Evolutionary conservation across 2,888 invertebrate species (phyloP).

Genomic region (Ectemnius continuus): DNA sequence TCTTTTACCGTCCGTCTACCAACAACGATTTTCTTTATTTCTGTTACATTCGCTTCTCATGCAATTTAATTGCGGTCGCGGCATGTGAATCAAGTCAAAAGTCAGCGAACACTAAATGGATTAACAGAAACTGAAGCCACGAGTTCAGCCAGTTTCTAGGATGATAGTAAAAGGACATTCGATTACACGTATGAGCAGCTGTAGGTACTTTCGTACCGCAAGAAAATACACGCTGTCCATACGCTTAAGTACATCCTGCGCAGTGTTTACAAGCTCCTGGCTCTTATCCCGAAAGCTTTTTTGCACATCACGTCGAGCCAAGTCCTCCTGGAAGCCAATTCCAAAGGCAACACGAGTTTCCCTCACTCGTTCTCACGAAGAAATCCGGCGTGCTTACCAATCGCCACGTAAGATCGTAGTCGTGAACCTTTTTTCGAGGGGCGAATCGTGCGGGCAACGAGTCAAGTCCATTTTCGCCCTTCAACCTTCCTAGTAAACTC

Average conservation of each 20-base stretch:
- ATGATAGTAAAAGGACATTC: too few relatives aligned
- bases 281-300: slow-evolving; percentile 28
- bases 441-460: slow-evolving; percentile 50
- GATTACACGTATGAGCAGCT: too few relatives aligned
- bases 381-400: slow-evolving; percentile 37
- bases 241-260: slow-evolving; percentile 11
- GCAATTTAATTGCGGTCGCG: too few relatives aligned
- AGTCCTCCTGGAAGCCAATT: slow-evolving; percentile 36
- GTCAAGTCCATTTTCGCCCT: slow-evolving; percentile 50
- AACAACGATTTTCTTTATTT: too few relatives aligned
- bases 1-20: too few relatives aligned
- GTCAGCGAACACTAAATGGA: background rate
- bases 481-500: slow-evolving; percentile 37
- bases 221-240: background rate
- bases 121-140: background rate
- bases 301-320: slow-evolving; percentile 21
- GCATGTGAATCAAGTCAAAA: too few relatives aligned
- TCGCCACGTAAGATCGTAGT: slow-evolving; percentile 44
- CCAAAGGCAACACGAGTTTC: slow-evolving; percentile 11
- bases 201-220: too few relatives aligned
- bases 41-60: too few relatives aligned
- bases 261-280: slow-evolving; percentile 28
- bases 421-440: slow-evolving; percentile 25
- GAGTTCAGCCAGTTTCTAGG: too few relatives aligned
- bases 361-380: slow-evolving; percentile 31